Percentiles rank a stretch among this genome's conserved stretches.
Conservation (phyloP, 1,140 invertebrate species). For the Anagrus nilaparvatae region DNA sequence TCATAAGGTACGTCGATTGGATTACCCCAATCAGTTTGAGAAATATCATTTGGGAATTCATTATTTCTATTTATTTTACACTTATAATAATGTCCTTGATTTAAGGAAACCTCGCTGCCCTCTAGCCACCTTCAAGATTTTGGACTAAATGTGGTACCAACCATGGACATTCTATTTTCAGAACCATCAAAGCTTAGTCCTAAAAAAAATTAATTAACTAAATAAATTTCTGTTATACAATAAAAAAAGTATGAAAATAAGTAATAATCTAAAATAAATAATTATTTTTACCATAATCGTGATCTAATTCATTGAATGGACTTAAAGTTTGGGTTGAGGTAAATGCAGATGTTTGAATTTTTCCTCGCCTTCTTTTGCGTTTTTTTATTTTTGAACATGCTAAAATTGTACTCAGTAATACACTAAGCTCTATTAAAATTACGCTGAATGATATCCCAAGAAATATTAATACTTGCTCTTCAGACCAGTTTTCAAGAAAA, state of each 20-base stretch:
- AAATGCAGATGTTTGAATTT: conserved; percentile 29
- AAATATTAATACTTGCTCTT: conserved; percentile 63
- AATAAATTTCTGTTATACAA: neutral
- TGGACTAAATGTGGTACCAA: conserved; percentile 30
- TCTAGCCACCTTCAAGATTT: conserved; percentile 41
- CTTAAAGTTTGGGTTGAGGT: conserved; percentile 37
- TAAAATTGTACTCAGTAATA: conserved; percentile 56
- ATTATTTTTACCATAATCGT: conserved; percentile 30
- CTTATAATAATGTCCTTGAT: too few relatives aligned
- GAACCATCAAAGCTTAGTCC: conserved; percentile 23
- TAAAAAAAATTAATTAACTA: conserved; percentile 12
- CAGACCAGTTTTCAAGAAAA: conserved; percentile 65
- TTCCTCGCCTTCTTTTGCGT: conserved; percentile 12
- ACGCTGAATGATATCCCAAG: conserved; percentile 53
- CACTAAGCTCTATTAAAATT: conserved; percentile 57
- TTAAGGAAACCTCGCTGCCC: conserved; percentile 30
- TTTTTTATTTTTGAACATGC: conserved; percentile 50
- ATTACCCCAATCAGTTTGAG: conserved; percentile 8
- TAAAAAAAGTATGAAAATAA: neutral
- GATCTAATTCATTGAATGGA: conserved; percentile 33
- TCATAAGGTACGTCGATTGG: conserved; percentile 10
- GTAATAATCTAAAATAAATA: neutral
- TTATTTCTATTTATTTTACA: too few relatives aligned
- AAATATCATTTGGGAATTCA: neutral
- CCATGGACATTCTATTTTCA: conserved; percentile 34